phyloP scores from a whole-genome alignment of 2,113 vertebrate genomes.

The Pipa parva region DNA sequence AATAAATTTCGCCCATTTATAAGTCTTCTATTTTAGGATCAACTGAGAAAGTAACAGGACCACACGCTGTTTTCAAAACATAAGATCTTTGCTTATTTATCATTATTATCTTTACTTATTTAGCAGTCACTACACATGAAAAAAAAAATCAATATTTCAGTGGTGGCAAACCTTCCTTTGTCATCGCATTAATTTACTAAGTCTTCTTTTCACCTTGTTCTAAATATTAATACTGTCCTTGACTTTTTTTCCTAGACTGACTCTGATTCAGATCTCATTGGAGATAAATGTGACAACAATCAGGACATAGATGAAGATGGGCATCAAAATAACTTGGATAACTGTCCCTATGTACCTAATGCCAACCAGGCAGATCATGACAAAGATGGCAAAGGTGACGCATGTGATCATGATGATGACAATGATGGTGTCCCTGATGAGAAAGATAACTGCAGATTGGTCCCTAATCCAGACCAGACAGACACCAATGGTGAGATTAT shows the following conservation, averaged over 20 bases:
- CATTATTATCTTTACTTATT: too few relatives aligned
- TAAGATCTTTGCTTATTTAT: too few relatives aligned
- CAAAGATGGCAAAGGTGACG: conserved; percentile 95
- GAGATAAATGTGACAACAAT: conserved; percentile 93
- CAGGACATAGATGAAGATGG: conserved; percentile 98
- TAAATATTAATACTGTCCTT: background rate
- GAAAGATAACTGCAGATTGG: conserved; percentile 90
- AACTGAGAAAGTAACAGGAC: too few relatives aligned
- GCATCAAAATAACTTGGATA: conserved; percentile 98
- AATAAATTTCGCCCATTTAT: too few relatives aligned
- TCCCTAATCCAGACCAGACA: conserved; percentile 85
- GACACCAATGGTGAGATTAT: conserved; percentile 87
- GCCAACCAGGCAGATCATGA: conserved; percentile 96
- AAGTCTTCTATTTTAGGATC: too few relatives aligned
- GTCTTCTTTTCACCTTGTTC: too few relatives aligned
- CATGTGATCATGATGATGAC: conserved; percentile 97
- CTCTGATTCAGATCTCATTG: conserved; percentile 90
- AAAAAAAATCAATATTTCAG: too few relatives aligned
- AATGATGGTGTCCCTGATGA: conserved; percentile 96
- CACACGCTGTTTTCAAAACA: too few relatives aligned
- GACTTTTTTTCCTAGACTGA: conserved; percentile 68
- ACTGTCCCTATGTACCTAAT: conserved; percentile 96
- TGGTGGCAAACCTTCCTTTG: too few relatives aligned
- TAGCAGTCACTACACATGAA: too few relatives aligned
- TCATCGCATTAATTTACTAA: too few relatives aligned